A percentile compares a stretch with the other conserved stretches of the same genome.
Conservation (phyloP, 2,888 invertebrate genomes). For the Ochropleura plecta region DNA sequence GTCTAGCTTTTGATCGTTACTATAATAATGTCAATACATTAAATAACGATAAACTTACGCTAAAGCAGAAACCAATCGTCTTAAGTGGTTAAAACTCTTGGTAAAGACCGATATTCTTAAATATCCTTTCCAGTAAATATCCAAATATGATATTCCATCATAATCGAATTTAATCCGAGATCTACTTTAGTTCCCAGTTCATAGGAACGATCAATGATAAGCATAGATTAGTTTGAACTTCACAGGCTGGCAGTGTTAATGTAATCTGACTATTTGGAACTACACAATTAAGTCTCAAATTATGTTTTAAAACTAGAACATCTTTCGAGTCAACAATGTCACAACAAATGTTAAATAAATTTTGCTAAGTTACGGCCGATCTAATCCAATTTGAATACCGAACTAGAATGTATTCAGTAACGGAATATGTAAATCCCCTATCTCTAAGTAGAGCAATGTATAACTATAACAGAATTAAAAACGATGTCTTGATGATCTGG, state of each 20-base stretch:
- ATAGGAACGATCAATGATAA: constrained; percentile 25
- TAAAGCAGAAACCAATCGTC: constrained; percentile 9
- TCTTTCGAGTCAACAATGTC: not conserved
- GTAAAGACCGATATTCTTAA: constrained; percentile 8
- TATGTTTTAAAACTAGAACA: constrained; percentile 2
- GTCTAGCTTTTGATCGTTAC: constrained; percentile 33
- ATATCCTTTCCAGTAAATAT: too few relatives aligned
- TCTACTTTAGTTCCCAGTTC: constrained; percentile 14
- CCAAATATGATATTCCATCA: too few relatives aligned
- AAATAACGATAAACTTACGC: constrained; percentile 9
- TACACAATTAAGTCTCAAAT: constrained; percentile 2
- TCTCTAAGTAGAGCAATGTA: not conserved
- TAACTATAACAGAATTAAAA: constrained; percentile 7
- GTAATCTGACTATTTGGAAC: not conserved
- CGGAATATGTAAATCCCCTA: not conserved
- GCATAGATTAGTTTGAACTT: not conserved
- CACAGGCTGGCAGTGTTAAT: constrained; percentile 6
- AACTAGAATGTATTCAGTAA: constrained; percentile 47
- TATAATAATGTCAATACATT: constrained; percentile 29
- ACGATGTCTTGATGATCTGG: constrained; percentile 20
- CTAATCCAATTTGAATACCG: constrained; percentile 6
- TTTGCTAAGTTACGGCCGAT: constrained; percentile 15
- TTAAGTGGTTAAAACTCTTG: not conserved
- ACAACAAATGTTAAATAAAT: constrained; percentile 10
- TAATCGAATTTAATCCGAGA: constrained; percentile 7